Evolutionary conservation across 2,888 invertebrate species (phyloP), one percentile per base, ranked within the genome.

Genomic region (Diaphora mendica): DNA sequence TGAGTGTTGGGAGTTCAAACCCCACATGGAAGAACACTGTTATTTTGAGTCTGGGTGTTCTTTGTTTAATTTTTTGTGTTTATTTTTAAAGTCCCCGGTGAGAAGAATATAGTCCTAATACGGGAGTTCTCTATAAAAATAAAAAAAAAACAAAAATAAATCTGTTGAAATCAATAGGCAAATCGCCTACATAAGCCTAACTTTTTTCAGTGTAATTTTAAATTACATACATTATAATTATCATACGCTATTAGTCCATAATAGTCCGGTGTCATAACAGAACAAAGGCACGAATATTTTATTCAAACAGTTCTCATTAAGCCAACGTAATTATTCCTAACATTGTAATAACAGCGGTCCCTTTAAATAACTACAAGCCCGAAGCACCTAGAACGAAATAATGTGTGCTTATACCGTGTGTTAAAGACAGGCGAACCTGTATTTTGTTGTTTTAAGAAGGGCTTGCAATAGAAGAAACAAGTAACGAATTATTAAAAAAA

Each of bases 371-470:
- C 72, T 75, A 75, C 71, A 59, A 33, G 76, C 73, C 69, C 59
- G 48, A 67, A 69, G 26, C 42, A 59, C 73, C 68, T 76, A 77
- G 73, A 67, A 79, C 78, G 72, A 84, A 83, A 84, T 83, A 82
- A 76, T 65, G 75, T 78, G 79, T 73, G 81, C 80, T 83, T 83
- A 82, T 82, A 79, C 80, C 76, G 70, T 77, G 75, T 67, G 72
- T 77, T 76, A 78, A 82, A 84, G 77, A 82, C 82, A 77, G 75
- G 17, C 65, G 20, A 23, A 68, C 71, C 71, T 74, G 71, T 77
- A 73, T 82, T 80, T 82, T 78, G 78, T 65, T 20, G 35, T 35
- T 42, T 80, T 74, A 77, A 13, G 70, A 62, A 35, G 68, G 1
- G 23, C 67, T 35, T 39, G 81, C 68, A 79, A 48, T 70, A 23